Evolutionary conservation across 2,797 vertebrate species (phyloP), one percentile per base, ranked within the genome.

Genomic region (Trichosurus vulpecula): DNA sequence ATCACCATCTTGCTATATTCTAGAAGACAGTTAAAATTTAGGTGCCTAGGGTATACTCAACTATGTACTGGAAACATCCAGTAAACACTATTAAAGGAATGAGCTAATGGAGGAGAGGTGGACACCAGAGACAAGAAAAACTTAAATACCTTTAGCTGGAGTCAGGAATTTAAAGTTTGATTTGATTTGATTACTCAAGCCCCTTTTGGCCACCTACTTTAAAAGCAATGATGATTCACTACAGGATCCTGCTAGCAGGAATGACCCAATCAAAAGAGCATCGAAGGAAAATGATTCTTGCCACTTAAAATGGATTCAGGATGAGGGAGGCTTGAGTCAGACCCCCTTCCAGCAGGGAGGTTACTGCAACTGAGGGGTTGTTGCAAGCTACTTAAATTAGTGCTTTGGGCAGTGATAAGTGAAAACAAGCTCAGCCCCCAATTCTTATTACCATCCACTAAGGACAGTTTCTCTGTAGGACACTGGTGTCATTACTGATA

Each of bases 61-160:
- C 66, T 41, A 12, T 27, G 1, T 66, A n/a, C 22, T 81, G 74
- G 74, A 81, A 81, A 81, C 2, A 47, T 47, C 22, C n/a, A 47
- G 74, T 27, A 81, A 81, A 47, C 2, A 19, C 10, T 81, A 41
- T 81, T 81, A 81, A 81, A 74, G 19, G 22, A 47, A 22, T 81
- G 22, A 81, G 3, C 19, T 47, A 81, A 41, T 25, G 22, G 66
- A 81, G n/a, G 2, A 81, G 19, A 81, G n/a, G 66, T 10, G 8
- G 66, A 25, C 19, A 81, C 66, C 3, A 47, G n/a, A 74, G 66
- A 92, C 9, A 91, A 47, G 89, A 93, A 96, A 14, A 41, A 90
- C 91, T 96, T 92, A 94, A 61, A 93, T 29, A 53, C 55, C 54
- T 31, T 51, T 91, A 31, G 11, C 19, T 95, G 58, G 95, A 52